A percentile compares a stretch with the other conserved stretches of the same genome.
Conservation (phyloP, 2,888 invertebrate genomes). For the Alitta virens region DNA sequence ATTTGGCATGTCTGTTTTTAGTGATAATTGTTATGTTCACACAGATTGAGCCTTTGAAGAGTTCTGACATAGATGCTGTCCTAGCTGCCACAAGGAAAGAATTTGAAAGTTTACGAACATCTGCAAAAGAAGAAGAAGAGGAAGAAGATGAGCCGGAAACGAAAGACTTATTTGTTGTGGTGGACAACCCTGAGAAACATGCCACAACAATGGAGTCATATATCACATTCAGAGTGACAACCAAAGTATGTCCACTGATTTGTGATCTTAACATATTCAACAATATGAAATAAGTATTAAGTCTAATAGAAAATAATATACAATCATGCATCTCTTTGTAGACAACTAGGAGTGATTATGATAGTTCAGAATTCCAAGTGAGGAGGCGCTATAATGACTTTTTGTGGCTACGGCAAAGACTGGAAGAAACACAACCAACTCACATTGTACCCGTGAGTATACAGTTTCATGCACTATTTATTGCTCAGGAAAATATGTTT, state of each 20-base stretch:
- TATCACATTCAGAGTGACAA: constrained; percentile 70
- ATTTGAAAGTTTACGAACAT: constrained; percentile 12
- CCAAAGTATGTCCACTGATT: constrained; percentile 58
- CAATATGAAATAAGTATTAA: too few relatives aligned
- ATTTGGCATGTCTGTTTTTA: neutral
- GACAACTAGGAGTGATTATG: constrained; percentile 67
- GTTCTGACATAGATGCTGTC: constrained; percentile 10
- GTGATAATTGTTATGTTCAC: neutral
- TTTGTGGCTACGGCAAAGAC: constrained; percentile 67
- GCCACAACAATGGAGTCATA: constrained; percentile 71
- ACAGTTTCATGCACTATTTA: neutral
- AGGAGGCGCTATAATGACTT: constrained; percentile 73
- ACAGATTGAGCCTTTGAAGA: constrained; percentile 13
- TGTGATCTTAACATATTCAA: too few relatives aligned
- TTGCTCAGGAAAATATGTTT: neutral
- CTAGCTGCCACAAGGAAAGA: constrained; percentile 9
- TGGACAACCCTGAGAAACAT: constrained; percentile 74
- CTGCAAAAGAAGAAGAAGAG: constrained; percentile 43
- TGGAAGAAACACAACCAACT: constrained; percentile 67
- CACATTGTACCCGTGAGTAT: constrained; percentile 68
- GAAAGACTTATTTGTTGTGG: constrained; percentile 66
- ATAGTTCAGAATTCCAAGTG: constrained; percentile 67
- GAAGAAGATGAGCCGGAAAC: constrained; percentile 47
- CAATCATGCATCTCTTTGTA: constrained; percentile 45
- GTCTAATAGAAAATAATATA: too few relatives aligned